Base-by-base conservation (phyloP, 2,888 invertebrate genomes). In the Harpalus rufipes region DNA sequence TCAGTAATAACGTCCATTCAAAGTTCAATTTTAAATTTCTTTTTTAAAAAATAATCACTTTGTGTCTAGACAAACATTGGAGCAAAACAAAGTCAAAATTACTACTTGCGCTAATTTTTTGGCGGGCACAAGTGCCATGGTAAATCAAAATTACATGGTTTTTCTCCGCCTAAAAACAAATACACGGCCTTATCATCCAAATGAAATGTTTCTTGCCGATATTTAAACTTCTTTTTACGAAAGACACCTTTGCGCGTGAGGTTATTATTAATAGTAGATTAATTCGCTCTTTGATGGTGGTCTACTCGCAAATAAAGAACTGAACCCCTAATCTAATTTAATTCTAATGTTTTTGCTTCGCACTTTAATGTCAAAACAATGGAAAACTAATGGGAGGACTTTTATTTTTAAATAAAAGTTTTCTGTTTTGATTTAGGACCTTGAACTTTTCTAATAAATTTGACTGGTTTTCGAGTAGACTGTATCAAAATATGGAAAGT, bases 261-360 rank as follows among this genome's bases (percentile, higher is more conserved):
- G 78, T 58, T 84, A 78, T 78, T 84, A 84, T 84, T 84, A 84
- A 84, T 78, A 78, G 44, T 84, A 84, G 78, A 84, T 84, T 84
- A 84, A 84, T 72, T 78, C 84, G 12, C 63, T 76, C 74, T 63
- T 76, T 76, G 76, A 32, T n/a, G 84, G 78, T 84, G 84, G 84
- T 84, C 84, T 72, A 51, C 25, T 84, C 51, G 78, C 82, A 56
- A 63, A 25, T 83, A 61, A 8, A 51, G 32, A 51, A 12, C 72
- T 14, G 58, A 81, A 74, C 85, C 76, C 58, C 32, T 78, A 84
- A 84, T 84, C 78, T 84, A 84, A 78, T 84, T 84, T 78, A 84
- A 16, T 84, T 84, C 78, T 61, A 76, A 83, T 83, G 61, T 16
- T 81, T 81, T 39, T 82, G 51, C 10, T 76, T 14, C 32, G 39